Conservation (phyloP, 2,113 vertebrate genomes). For the Neolamprologus kungweensis region DNA sequence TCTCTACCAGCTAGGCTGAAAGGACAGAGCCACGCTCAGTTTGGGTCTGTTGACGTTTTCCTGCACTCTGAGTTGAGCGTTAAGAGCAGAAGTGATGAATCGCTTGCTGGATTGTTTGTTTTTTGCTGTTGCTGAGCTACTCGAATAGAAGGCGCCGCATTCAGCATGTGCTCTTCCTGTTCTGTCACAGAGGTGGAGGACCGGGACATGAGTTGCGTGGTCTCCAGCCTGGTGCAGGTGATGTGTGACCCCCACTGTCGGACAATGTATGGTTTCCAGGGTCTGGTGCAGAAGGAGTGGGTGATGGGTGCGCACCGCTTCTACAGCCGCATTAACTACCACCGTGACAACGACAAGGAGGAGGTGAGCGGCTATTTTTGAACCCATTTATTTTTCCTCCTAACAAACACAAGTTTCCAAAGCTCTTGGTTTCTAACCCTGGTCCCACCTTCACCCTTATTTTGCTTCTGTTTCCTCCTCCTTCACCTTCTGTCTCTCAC, state of each 20-base stretch:
- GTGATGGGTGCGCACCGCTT: constrained; percentile 87
- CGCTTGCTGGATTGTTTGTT: background rate
- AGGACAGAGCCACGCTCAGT: background rate
- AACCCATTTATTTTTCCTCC: background rate
- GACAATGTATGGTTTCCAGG: constrained; percentile 82
- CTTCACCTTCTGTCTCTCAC: background rate
- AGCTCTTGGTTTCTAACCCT: background rate
- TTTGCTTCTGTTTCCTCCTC: background rate
- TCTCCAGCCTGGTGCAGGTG: constrained; percentile 89
- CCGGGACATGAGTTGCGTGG: constrained; percentile 84
- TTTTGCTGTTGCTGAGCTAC: background rate
- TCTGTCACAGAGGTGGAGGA: constrained; percentile 78
- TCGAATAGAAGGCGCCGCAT: fast-evolving
- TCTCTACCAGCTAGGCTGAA: background rate
- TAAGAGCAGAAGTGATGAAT: background rate
- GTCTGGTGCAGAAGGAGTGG: constrained; percentile 92
- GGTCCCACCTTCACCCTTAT: fast-evolving
- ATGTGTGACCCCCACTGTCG: constrained; percentile 81
- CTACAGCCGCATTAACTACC: constrained; percentile 75
- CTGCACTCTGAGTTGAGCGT: background rate
- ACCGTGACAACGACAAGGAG: constrained; percentile 69
- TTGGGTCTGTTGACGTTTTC: fast-evolving
- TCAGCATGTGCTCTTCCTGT: background rate
- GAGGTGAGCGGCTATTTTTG: constrained; percentile 63
- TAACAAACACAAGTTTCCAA: background rate